Conservation (phyloP, 2,113 vertebrate species). For the Trachemys scripta region DNA sequence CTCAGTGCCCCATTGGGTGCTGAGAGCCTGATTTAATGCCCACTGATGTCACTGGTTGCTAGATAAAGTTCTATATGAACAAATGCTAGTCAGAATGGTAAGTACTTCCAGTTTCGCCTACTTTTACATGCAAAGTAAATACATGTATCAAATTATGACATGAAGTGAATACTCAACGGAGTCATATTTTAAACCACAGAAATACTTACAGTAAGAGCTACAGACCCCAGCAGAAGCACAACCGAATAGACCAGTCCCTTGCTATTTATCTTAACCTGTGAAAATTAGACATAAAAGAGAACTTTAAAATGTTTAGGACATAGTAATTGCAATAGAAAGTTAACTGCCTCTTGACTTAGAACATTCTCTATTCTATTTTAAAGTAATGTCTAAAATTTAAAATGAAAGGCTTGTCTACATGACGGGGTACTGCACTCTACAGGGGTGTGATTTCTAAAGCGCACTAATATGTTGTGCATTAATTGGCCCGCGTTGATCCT, state of each 20-base stretch:
- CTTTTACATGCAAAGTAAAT: not conserved
- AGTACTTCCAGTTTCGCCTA: not conserved
- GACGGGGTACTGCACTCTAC: not conserved
- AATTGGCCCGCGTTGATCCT: not conserved
- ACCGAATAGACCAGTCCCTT: conserved; percentile 95
- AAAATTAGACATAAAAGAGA: not conserved
- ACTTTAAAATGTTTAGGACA: not conserved
- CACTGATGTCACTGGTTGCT: not conserved
- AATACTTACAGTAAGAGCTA: conserved; percentile 93
- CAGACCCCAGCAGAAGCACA: conserved; percentile 93
- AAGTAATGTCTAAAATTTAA: not conserved
- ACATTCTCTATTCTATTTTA: not conserved
- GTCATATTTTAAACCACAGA: not conserved
- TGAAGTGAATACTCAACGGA: not conserved
- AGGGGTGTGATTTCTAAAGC: not conserved
- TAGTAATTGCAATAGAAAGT: not conserved
- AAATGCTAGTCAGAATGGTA: not conserved
- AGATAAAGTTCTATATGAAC: not conserved
- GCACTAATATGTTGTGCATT: not conserved
- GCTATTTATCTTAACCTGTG: conserved; percentile 96
- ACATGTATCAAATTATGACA: conserved; percentile 7
- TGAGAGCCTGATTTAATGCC: not conserved
- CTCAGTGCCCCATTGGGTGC: not conserved
- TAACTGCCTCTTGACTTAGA: conserved; percentile 21
- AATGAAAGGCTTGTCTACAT: not conserved